Evolutionary conservation across 2,113 vertebrate species (phyloP).

Genomic region (Apaloderma vittatum): DNA sequence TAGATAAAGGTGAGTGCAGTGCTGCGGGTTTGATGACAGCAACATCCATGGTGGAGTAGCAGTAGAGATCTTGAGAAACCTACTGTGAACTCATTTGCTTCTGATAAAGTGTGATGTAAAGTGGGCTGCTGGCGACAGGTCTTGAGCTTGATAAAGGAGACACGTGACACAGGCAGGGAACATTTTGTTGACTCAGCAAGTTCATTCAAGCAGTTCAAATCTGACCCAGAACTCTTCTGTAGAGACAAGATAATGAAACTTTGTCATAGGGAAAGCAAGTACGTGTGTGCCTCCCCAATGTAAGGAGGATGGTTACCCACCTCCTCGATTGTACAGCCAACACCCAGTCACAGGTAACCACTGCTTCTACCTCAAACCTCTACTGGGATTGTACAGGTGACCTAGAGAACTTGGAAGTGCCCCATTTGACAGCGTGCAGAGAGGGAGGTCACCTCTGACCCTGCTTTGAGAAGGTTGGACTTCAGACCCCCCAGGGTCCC

Average conservation of each 20-base stretch:
- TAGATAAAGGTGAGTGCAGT: slow-evolving; percentile 91
- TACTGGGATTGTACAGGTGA: not conserved
- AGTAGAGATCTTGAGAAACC: not conserved
- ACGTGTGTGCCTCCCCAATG: not conserved
- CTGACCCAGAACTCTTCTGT: not conserved
- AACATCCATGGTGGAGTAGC: rapidly evolving
- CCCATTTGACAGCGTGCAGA: not conserved
- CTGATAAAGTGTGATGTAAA: not conserved
- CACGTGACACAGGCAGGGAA: not conserved
- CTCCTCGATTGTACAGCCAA: not conserved
- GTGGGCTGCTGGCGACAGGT: not conserved
- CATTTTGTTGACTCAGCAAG: not conserved
- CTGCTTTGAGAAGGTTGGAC: not conserved
- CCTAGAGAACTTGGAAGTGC: not conserved
- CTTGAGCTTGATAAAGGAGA: not conserved
- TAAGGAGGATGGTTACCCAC: not conserved
- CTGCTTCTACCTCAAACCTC: not conserved
- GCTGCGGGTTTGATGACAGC: rapidly evolving
- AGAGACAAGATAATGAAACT: not conserved
- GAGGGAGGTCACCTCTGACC: not conserved
- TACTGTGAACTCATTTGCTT: not conserved
- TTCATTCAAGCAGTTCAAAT: not conserved
- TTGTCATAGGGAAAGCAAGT: not conserved
- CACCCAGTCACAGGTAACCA: not conserved
- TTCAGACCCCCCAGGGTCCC: not conserved